Conservation (phyloP, 2,797 vertebrate genomes). For the Gymnoscopelus braueri region DNA sequence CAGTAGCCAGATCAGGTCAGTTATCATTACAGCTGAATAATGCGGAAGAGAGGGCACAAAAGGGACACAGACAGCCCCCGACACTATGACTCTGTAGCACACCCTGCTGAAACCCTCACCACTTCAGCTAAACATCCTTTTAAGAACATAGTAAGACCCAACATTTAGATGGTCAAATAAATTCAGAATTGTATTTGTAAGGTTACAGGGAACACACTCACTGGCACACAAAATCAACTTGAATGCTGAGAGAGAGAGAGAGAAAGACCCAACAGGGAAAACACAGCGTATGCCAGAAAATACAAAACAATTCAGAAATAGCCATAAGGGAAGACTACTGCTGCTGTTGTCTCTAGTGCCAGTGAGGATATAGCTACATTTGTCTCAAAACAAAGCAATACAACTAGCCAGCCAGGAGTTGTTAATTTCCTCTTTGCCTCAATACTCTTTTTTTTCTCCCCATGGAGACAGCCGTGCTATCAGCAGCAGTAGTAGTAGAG, state of each 20-base stretch:
- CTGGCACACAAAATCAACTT: constrained; percentile 25
- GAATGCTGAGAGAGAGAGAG: constrained; percentile 15
- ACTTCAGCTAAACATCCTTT: too few species aligned
- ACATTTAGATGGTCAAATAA: too few species aligned
- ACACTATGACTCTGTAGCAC: too few species aligned
- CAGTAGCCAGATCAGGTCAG: too few species aligned
- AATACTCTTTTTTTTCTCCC: constrained; percentile 50
- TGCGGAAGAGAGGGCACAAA: too few species aligned
- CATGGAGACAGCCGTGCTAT: constrained; percentile 40
- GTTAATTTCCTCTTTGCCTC: constrained; percentile 75
- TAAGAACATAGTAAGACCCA: too few species aligned
- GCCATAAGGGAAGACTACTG: constrained; percentile 20
- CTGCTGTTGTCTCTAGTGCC: constrained; percentile 4
- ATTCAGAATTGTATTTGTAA: neutral
- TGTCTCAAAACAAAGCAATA: constrained; percentile 72
- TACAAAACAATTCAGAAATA: constrained; percentile 43
- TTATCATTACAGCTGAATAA: too few species aligned
- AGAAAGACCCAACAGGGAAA: constrained; percentile 29
- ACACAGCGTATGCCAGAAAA: constrained; percentile 32
- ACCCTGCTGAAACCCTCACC: too few species aligned
- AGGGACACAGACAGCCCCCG: too few species aligned
- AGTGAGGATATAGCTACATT: constrained; percentile 52
- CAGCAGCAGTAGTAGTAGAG: constrained; percentile 1
- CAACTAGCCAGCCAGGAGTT: constrained; percentile 71
- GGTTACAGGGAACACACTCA: neutral